phyloP scores from a whole-genome alignment of 2,797 vertebrate species.

The Intellagama lesueurii region DNA sequence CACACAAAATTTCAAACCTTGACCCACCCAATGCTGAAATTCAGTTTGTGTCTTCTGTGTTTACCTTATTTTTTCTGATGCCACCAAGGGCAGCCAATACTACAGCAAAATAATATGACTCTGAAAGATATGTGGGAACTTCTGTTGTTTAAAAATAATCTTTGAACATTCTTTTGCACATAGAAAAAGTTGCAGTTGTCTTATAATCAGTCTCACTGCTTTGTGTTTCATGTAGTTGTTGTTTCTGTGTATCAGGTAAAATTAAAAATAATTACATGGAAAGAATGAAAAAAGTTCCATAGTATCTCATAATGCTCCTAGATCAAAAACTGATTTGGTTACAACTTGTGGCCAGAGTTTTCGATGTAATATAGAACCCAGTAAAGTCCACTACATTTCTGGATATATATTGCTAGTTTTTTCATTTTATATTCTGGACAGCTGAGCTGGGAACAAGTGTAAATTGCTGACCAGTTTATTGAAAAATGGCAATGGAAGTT shows the following conservation, averaged over 20 bases:
- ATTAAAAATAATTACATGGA: background rate
- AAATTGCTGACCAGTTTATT: conserved; percentile 27
- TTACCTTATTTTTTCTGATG: background rate
- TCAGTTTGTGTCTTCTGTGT: background rate
- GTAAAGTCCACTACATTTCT: background rate
- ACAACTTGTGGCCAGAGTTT: background rate
- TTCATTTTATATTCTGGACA: conserved; percentile 17
- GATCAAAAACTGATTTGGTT: no score
- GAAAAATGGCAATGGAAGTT: conserved; percentile 36
- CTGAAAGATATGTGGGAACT: background rate
- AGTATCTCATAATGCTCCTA: no score
- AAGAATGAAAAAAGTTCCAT: background rate
- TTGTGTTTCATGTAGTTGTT: background rate
- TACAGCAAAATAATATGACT: background rate
- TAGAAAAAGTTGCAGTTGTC: background rate
- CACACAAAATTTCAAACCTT: no score
- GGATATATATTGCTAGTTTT: background rate
- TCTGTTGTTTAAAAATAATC: background rate
- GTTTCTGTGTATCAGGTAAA: background rate
- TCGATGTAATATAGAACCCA: background rate
- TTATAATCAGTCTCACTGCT: background rate
- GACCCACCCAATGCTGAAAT: background rate
- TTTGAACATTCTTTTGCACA: background rate
- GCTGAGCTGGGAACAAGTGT: background rate
- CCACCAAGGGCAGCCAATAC: background rate